Base-by-base conservation (phyloP, 2,888 invertebrate genomes). In the Caradrina kadenii region DNA sequence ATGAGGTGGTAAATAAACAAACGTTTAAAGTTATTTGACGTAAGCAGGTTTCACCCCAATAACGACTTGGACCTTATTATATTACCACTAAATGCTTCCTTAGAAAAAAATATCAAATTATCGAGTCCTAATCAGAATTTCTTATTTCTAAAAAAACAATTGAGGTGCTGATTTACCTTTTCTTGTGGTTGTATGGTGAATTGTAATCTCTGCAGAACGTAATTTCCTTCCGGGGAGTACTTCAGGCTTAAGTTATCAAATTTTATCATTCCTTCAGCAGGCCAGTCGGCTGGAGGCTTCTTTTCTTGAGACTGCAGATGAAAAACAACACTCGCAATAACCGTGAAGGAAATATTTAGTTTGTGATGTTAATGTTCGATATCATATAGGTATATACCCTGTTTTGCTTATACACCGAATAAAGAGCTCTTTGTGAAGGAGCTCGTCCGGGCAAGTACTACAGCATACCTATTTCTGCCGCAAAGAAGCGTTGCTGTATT, bases 151-250 rank as follows among this genome's bases (percentile, higher is more conserved):
- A 35, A 35, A 1, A 35, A 45, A 45, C 45, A 45, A 45, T 17
- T 45, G 17, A 42, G 17, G 11, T 54, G 5, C 10, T 50, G 10
- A 15, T 42, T 67, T 69, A 93, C 95, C 91, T 97, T 97, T 88
- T 97, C 96, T 77, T 91, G 92, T 0, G 96, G 93, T 55, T 87
- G 84, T 49, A 97, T 93, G 19, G 86, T 87, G 48, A 97, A 93
- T 21, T 92, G 91, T 13, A 97, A 85, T 79, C 93, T 93, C 54
- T 96, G 96, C 21, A 98, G 89, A 0, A 97, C 97, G 17, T 93
- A 92, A 52, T 94, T 88, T 15, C 94, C 96, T 0, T 95, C 94
- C 0, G 91, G 93, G 13, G 93, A 83, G 80, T 98, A 97, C 79
- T 92, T 96, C 35, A 96, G 75, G 71, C 91, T 96, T 1, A 97